A percentile compares a stretch with the other conserved stretches of the same genome.
Evolutionary conservation across 53 echinoderm and acorn worm species (phyloP).

Genomic region (Apostichopus leukothele): DNA sequence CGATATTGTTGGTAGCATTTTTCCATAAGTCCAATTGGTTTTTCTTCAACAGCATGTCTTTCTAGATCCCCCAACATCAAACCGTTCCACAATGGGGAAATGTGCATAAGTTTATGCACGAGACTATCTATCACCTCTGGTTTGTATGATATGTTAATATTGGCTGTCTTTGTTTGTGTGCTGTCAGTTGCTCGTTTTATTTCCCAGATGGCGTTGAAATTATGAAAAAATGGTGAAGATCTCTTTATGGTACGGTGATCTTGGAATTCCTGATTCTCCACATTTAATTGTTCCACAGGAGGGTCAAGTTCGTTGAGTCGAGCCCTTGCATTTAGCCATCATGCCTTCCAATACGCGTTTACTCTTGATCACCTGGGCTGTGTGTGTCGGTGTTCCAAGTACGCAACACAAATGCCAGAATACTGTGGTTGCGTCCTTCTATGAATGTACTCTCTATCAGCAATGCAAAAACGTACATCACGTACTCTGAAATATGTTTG

Average conservation of each 20-base stretch:
- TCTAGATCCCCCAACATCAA: constrained; percentile 10
- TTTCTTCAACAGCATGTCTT: not conserved
- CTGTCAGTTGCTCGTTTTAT: not conserved
- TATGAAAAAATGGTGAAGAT: constrained; percentile 11
- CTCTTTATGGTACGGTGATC: no score
- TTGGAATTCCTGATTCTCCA: no score
- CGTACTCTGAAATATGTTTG: not conserved
- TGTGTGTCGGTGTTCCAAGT: not conserved
- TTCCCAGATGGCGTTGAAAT: not conserved
- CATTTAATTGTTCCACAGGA: no score
- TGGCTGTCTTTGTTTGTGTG: not conserved
- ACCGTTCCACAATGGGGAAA: constrained; percentile 7
- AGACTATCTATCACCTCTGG: not conserved
- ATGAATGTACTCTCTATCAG: not conserved
- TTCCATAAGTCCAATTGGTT: not conserved
- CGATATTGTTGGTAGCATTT: not conserved
- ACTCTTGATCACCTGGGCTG: not conserved
- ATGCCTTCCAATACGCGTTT: not conserved
- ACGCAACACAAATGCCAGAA: not conserved
- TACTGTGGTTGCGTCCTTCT: not conserved
- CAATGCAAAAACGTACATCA: not conserved
- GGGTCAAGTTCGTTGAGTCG: no score
- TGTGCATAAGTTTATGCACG: not conserved
- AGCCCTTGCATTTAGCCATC: not conserved
- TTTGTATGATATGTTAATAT: no score